These are phyloP conservation scores for Myripristis jacobus DNA, from an alignment of 2,797 vertebrate genomes.

Conservation along the genomic window DNA sequence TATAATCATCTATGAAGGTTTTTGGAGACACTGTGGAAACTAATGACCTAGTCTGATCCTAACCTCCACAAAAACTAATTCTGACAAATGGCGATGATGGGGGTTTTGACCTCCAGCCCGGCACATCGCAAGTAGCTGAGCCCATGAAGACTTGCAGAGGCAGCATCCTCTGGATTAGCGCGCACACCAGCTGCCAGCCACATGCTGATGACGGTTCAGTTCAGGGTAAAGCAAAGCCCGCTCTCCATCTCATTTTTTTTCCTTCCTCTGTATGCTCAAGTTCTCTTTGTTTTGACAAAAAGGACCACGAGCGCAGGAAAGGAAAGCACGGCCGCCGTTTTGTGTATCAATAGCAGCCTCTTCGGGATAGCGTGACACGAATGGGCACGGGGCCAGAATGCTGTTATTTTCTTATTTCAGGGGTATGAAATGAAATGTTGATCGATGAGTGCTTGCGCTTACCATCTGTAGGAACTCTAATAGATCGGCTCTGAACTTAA, in stretches of 20 bases:
- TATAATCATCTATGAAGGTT: neutral
- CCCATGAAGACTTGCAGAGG: constrained; percentile 50
- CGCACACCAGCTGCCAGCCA: constrained; percentile 71
- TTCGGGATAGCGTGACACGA: constrained; percentile 30
- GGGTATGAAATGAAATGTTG: constrained; percentile 16
- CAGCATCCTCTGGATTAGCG: constrained; percentile 66
- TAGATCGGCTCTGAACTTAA: constrained; percentile 15
- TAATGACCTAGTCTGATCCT: constrained; percentile 23
- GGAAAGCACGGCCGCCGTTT: constrained; percentile 33
- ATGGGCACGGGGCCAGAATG: constrained; percentile 33
- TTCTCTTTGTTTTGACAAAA: constrained; percentile 51
- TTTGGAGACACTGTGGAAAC: constrained; percentile 13
- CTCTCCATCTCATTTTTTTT: constrained; percentile 48
- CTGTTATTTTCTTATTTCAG: constrained; percentile 47
- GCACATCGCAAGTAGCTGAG: constrained; percentile 37
- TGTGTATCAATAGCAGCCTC: constrained; percentile 50
- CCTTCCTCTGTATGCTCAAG: constrained; percentile 28
- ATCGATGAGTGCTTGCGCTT: constrained; percentile 13
- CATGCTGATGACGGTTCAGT: constrained; percentile 65
- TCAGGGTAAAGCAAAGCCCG: constrained; percentile 60
- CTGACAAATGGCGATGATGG: constrained; percentile 45
- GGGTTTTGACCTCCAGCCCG: constrained; percentile 51
- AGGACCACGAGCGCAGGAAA: constrained; percentile 20
- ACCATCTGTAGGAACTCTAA: constrained; percentile 19
- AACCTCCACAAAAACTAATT: constrained; percentile 27